Conservation (phyloP, 1,140 invertebrate species). For the Ctenoplectra terminalis region DNA sequence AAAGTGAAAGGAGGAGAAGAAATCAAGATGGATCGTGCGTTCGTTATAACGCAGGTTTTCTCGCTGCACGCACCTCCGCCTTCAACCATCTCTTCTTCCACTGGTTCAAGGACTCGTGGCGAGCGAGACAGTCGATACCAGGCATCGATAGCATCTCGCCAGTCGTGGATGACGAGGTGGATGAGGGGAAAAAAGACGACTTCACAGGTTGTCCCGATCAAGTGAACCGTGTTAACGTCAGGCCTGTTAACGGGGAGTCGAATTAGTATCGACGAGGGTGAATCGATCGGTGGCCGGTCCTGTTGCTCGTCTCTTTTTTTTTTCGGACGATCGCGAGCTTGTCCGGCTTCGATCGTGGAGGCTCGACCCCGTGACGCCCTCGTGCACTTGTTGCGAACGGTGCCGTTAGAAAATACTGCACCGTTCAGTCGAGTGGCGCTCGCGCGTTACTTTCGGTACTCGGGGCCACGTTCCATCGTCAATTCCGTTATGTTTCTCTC, state of each 20-base stretch:
- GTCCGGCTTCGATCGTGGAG: background rate
- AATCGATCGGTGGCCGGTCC: conserved; percentile 23
- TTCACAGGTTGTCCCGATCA: conserved; percentile 39
- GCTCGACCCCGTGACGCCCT: background rate
- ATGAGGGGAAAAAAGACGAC: conserved; percentile 13
- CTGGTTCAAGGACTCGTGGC: conserved; percentile 67
- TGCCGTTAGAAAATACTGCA: conserved; percentile 30
- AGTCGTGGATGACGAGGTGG: conserved; percentile 46
- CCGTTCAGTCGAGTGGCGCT: background rate
- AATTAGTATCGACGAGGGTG: conserved; percentile 52
- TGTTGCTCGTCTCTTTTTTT: background rate
- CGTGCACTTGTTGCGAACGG: conserved; percentile 16
- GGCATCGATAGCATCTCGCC: conserved; percentile 54
- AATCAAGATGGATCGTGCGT: conserved; percentile 73
- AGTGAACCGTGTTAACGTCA: conserved; percentile 58
- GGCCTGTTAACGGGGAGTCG: conserved; percentile 51
- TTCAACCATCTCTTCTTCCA: conserved; percentile 58
- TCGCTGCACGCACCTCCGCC: conserved; percentile 67
- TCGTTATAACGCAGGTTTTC: conserved; percentile 69
- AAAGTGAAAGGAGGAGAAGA: conserved; percentile 74
- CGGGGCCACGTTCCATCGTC: conserved; percentile 35
- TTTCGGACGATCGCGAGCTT: background rate
- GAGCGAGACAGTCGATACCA: conserved; percentile 63
- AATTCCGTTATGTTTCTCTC: conserved; percentile 65
- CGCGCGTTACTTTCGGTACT: conserved; percentile 41